A percentile compares a stretch with the other conserved stretches of the same genome.
Evolutionary conservation across 2,113 vertebrate species (phyloP).

Genomic region (Setophaga kirtlandii): DNA sequence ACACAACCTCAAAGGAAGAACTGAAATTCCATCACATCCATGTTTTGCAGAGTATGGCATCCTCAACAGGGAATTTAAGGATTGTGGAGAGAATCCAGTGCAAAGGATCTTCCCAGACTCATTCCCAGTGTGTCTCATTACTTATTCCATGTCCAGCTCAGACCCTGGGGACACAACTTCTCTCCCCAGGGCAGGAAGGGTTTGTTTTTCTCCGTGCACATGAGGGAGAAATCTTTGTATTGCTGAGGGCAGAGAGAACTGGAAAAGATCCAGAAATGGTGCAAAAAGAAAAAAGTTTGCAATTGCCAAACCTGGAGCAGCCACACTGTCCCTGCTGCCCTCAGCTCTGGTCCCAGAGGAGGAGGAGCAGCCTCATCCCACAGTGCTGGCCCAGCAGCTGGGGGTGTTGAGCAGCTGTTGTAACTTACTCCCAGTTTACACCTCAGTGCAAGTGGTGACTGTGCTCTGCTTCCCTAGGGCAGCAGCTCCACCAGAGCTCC

Average conservation of each 20-base stretch:
- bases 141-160: neutral
- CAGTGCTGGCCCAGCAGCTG: neutral
- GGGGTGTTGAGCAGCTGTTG: neutral
- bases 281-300: too few species aligned
- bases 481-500: neutral
- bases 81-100: neutral
- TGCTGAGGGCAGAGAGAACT: neutral
- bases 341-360: neutral
- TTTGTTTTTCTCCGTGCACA: neutral
- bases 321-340: neutral
- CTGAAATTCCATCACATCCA: neutral
- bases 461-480: neutral
- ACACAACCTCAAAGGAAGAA: neutral
- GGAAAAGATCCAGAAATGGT: neutral
- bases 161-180: neutral
- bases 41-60: neutral
- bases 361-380: neutral
- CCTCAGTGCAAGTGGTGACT: neutral
- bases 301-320: neutral
- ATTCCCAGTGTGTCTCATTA: accelerated
- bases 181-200: neutral
- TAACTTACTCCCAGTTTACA: neutral
- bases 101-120: neutral
- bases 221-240: neutral
- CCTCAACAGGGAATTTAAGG: neutral